These are phyloP conservation scores for Cryptotis parvus DNA, from an alignment of 2,113 vertebrate species.

Conservation along the genomic window DNA sequence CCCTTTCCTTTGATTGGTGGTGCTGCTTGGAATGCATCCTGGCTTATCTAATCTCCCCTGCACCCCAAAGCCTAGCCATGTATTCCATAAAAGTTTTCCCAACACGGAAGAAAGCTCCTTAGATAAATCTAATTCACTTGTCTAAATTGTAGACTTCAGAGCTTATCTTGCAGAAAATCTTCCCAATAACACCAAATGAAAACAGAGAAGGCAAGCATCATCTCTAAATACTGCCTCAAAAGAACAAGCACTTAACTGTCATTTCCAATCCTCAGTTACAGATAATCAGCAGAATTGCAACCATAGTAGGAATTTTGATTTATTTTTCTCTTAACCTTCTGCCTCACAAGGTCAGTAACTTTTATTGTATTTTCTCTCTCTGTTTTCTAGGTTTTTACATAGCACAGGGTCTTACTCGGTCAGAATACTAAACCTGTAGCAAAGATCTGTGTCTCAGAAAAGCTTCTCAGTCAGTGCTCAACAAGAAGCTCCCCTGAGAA, in stretches of 20 bases:
- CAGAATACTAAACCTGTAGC: constrained; percentile 36
- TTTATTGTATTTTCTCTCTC: background rate
- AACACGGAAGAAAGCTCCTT: constrained; percentile 20
- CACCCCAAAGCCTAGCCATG: constrained; percentile 34
- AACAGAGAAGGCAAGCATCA: constrained; percentile 46
- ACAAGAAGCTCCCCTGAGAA: constrained; percentile 3
- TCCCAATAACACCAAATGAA: constrained; percentile 62
- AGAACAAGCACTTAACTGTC: constrained; percentile 31
- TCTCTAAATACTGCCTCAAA: background rate
- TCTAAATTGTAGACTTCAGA: constrained; percentile 45
- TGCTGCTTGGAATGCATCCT: constrained; percentile 13
- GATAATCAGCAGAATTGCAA: constrained; percentile 35
- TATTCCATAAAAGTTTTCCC: constrained; percentile 11
- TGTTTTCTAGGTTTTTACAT: constrained; percentile 18
- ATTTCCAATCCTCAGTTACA: constrained; percentile 13
- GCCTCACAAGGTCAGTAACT: background rate
- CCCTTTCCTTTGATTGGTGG: background rate
- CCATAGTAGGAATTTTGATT: background rate
- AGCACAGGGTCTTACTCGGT: background rate
- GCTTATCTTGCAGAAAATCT: constrained; percentile 58
- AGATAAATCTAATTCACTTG: constrained; percentile 60
- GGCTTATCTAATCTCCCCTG: constrained; percentile 43
- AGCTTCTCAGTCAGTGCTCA: constrained; percentile 17
- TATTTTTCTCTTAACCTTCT: constrained; percentile 37
- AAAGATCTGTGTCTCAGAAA: constrained; percentile 17